Percentiles rank a stretch among this genome's conserved stretches.
Evolutionary conservation across 2,113 vertebrate genomes (phyloP).

Genomic region (Silurus meridionalis): DNA sequence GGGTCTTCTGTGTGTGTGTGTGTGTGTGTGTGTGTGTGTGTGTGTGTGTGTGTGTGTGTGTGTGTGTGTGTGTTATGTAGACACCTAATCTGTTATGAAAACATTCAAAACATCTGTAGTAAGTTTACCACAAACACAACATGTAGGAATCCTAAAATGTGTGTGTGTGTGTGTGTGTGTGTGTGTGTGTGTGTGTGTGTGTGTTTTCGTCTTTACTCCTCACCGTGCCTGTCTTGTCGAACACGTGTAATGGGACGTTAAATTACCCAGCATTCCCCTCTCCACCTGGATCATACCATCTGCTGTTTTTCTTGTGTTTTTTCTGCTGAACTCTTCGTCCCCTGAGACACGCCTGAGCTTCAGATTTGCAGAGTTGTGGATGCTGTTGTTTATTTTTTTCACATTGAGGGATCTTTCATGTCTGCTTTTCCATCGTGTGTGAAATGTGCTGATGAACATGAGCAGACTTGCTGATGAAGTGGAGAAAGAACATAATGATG

Average conservation of each 20-base stretch:
- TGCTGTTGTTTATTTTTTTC: background rate
- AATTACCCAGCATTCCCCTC: conserved; percentile 36
- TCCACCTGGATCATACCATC: conserved; percentile 41
- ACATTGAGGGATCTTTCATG: background rate
- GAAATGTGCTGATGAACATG: conserved; percentile 5
- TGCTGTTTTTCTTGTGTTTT: conserved; percentile 23
- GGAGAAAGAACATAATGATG: background rate
- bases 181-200: background rate
- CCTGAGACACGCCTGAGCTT: background rate
- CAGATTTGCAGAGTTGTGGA: background rate
- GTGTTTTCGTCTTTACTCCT: background rate
- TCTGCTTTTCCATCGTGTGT: background rate
- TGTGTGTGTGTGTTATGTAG: conserved; percentile 8
- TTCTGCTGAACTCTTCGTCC: conserved; percentile 14
- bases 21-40: background rate
- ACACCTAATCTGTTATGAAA: conserved; percentile 9
- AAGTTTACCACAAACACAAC: background rate
- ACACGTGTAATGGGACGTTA: conserved; percentile 41
- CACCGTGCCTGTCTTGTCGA: conserved; percentile 1
- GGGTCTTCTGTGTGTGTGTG: background rate
- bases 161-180: too few relatives aligned
- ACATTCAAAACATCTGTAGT: background rate
- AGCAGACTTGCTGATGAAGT: background rate
- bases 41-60: background rate
- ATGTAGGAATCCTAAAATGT: background rate